Evolutionary conservation across 2,113 vertebrate species (phyloP).

Genomic region (Cinclus cinclus): DNA sequence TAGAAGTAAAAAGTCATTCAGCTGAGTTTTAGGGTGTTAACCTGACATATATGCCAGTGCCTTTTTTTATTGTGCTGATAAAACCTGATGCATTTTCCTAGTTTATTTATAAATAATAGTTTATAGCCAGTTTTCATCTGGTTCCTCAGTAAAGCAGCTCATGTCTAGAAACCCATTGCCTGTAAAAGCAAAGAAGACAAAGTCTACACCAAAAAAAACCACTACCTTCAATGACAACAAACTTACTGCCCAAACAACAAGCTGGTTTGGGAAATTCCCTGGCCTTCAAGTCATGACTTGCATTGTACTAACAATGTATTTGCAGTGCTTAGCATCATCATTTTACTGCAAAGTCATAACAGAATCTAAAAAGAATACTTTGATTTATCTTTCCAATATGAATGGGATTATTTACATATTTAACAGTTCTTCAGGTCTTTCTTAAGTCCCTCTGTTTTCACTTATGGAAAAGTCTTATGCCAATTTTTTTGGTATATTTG

Average conservation of each 20-base stretch:
- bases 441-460: constrained; percentile 70
- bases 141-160: neutral
- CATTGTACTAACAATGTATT: neutral
- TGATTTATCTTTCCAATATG: constrained; percentile 16
- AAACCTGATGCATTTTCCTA: neutral
- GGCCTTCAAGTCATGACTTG: neutral
- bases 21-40: neutral
- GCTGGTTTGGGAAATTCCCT: neutral
- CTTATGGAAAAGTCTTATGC: constrained; percentile 55
- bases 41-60: rapidly evolving
- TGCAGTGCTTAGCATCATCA: neutral
- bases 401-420: constrained; percentile 23
- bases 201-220: neutral
- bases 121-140: neutral
- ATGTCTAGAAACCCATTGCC: neutral
- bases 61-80: neutral
- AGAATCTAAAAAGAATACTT: neutral
- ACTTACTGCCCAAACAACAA: neutral
- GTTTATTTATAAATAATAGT: neutral
- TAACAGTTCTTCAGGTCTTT: constrained; percentile 40
- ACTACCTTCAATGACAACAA: neutral
- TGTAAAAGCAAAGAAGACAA: neutral
- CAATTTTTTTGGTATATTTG: constrained; percentile 66
- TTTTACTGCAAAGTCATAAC: constrained; percentile 19
- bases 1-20: neutral